Conservation (phyloP, 2,113 vertebrate genomes). For the Hipposideros armiger region DNA sequence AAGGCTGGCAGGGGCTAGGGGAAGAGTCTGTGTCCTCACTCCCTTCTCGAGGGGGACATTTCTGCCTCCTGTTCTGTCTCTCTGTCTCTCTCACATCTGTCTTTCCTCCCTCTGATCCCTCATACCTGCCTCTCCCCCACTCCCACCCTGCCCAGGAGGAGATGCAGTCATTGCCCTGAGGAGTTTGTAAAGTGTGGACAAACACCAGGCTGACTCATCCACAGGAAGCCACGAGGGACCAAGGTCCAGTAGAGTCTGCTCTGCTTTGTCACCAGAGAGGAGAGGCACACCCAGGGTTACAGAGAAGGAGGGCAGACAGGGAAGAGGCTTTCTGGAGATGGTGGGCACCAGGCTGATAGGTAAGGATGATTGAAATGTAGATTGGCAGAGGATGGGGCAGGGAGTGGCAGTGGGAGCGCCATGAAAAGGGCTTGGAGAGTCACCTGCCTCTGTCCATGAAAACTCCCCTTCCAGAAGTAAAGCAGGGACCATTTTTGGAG, state of each 20-base stretch:
- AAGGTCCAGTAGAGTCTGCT: not conserved
- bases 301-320: not conserved
- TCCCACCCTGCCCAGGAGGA: not conserved
- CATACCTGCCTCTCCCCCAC: not conserved
- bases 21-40: not conserved
- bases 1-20: not conserved
- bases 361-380: not conserved
- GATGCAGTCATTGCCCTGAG: not conserved
- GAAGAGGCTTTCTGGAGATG: not conserved
- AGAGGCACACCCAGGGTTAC: not conserved
- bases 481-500: not conserved
- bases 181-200: not conserved
- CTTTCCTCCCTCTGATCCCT: not conserved
- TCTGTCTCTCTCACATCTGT: not conserved
- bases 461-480: not conserved
- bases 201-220: not conserved
- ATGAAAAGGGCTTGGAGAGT: not conserved
- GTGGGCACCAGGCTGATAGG: not conserved
- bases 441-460: not conserved
- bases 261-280: not conserved
- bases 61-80: not conserved
- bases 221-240: not conserved
- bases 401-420: not conserved
- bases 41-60: not conserved
- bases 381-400: not conserved